These are phyloP conservation scores for Seriola rivoliana DNA, from an alignment of 2,113 vertebrate genomes.

Conservation along the genomic window DNA sequence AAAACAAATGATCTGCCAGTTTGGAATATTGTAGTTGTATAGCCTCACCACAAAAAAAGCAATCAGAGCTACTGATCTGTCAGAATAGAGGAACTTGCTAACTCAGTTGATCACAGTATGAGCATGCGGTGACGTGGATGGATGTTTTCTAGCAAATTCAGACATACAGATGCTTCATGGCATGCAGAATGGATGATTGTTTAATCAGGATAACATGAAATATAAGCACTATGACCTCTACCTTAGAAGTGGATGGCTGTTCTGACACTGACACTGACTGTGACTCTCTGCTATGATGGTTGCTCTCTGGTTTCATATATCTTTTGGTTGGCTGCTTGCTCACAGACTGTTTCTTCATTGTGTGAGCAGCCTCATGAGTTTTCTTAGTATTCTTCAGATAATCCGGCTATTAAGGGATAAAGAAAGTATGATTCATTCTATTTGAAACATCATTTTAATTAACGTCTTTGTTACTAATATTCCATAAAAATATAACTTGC, in stretches of 20 bases:
- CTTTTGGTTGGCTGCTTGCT: slow-evolving; percentile 26
- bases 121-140: background rate
- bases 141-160: background rate
- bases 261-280: slow-evolving; percentile 39
- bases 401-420: slow-evolving; percentile 14
- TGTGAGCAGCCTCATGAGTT: background rate
- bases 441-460: background rate
- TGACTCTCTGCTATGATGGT: slow-evolving; percentile 2
- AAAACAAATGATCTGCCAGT: background rate
- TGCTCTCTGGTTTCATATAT: background rate
- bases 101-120: background rate
- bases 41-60: background rate
- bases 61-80: background rate
- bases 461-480: background rate
- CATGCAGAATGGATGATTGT: background rate
- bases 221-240: slow-evolving; percentile 26
- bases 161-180: background rate
- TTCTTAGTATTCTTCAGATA: slow-evolving; percentile 14
- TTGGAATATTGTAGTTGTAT: background rate
- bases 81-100: too few relatives aligned
- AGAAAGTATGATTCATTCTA: background rate
- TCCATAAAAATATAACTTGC: background rate
- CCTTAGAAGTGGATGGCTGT: slow-evolving; percentile 53
- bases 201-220: background rate
- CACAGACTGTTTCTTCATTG: slow-evolving; percentile 39